Evolutionary conservation across 1,140 invertebrate species (phyloP).

Genomic region (Tetramorium alpestre): DNA sequence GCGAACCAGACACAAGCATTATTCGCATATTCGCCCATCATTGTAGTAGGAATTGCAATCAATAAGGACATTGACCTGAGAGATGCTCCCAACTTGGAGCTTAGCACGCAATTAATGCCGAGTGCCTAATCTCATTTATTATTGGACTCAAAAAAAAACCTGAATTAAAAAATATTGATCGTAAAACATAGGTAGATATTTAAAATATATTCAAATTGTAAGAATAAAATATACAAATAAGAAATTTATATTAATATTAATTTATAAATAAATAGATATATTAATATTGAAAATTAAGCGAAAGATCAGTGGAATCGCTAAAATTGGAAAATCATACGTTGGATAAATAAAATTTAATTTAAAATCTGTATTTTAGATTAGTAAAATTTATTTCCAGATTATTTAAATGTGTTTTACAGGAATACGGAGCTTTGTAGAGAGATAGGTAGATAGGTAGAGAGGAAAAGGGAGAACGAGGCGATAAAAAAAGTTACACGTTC

Average conservation of each 20-base stretch:
- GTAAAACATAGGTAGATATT: not conserved
- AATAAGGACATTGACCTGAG: not conserved
- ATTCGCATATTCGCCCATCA: conserved; percentile 20
- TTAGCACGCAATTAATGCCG: not conserved
- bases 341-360: not conserved
- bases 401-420: not conserved
- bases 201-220: not conserved
- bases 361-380: not conserved
- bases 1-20: conserved; percentile 17
- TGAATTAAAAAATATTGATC: not conserved
- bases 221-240: not conserved
- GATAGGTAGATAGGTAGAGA: not conserved
- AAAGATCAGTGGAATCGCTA: not conserved
- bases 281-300: not conserved
- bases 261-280: no score
- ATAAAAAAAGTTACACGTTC: conserved; percentile 42
- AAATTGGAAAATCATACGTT: not conserved
- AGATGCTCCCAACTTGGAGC: not conserved
- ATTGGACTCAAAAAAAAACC: not conserved
- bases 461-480: not conserved
- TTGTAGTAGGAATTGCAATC: not conserved
- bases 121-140: not conserved
- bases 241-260: not conserved
- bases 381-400: not conserved
- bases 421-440: not conserved